phyloP scores from a whole-genome alignment of 1,140 invertebrate species.

The Carposina sasakii region DNA sequence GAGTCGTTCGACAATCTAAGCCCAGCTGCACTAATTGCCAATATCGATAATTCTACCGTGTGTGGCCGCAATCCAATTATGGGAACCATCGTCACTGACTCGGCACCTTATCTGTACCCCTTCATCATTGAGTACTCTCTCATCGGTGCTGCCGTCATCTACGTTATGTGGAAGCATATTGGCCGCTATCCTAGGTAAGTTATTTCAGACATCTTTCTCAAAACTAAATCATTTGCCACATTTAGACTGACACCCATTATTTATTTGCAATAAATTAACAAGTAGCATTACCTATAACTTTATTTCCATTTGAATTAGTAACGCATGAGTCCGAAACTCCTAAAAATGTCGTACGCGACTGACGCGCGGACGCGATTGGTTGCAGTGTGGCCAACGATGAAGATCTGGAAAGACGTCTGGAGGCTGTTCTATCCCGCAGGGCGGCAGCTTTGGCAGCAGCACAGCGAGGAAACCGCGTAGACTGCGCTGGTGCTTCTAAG shows the following conservation, averaged over 20 bases:
- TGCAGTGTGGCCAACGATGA: slow-evolving; percentile 83
- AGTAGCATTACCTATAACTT: too few species aligned
- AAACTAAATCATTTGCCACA: too few species aligned
- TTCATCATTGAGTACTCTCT: slow-evolving; percentile 98
- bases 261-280: too few species aligned
- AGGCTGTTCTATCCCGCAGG: slow-evolving; percentile 86
- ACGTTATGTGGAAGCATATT: slow-evolving; percentile 98
- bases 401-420: slow-evolving; percentile 87
- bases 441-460: slow-evolving; percentile 88
- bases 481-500: slow-evolving; percentile 93
- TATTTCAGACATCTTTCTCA: too few species aligned
- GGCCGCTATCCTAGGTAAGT: slow-evolving; percentile 83
- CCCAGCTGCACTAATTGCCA: slow-evolving; percentile 75
- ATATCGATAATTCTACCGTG: slow-evolving; percentile 72
- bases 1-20: slow-evolving; percentile 75
- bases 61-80: slow-evolving; percentile 92
- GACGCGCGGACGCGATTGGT: slow-evolving; percentile 57
- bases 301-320: slow-evolving; percentile 13
- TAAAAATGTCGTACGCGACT: slow-evolving; percentile 27
- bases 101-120: slow-evolving; percentile 94
- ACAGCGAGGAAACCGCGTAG: slow-evolving; percentile 84
- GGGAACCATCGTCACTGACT: slow-evolving; percentile 93
- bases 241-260: too few species aligned
- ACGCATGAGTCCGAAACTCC: too few species aligned
- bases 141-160: slow-evolving; percentile 96